These are phyloP conservation scores for Beris morrisii DNA, from an alignment of 2,888 invertebrate genomes.

Conservation along the genomic window DNA sequence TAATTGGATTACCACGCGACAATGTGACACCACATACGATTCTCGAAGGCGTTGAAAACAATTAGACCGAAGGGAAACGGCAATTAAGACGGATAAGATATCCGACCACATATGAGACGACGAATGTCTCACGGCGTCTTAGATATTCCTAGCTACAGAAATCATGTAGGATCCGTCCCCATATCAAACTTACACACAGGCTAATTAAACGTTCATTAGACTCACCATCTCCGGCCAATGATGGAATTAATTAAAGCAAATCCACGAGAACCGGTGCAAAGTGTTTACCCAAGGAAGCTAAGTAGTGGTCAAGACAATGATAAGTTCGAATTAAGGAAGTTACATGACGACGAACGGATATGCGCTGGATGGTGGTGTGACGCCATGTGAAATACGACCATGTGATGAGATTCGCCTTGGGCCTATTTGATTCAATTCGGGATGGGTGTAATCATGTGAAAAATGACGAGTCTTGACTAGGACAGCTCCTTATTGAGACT, in stretches of 20 bases:
- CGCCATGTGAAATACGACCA: too few species aligned
- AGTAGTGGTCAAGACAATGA: slow-evolving; percentile 2
- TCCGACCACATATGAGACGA: slow-evolving; percentile 13
- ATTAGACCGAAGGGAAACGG: slow-evolving; percentile 41
- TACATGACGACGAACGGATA: neutral
- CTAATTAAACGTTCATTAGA: slow-evolving; percentile 31
- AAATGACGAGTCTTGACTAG: slow-evolving; percentile 11
- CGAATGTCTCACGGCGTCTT: slow-evolving; percentile 18
- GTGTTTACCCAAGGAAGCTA: slow-evolving; percentile 1
- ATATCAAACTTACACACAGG: slow-evolving; percentile 21
- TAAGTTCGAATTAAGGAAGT: slow-evolving; percentile 20
- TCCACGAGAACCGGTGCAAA: slow-evolving; percentile 28
- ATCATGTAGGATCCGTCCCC: slow-evolving; percentile 9
- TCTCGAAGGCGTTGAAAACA: slow-evolving; percentile 34
- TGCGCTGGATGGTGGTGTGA: too few species aligned
- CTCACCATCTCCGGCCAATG: slow-evolving; percentile 14
- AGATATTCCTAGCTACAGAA: neutral
- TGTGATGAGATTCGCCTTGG: too few species aligned
- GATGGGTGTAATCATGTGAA: slow-evolving; percentile 30
- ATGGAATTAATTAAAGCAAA: slow-evolving; percentile 29
- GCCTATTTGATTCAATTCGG: neutral
- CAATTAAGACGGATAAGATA: slow-evolving; percentile 37
- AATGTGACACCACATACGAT: slow-evolving; percentile 12
- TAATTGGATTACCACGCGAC: slow-evolving; percentile 33
- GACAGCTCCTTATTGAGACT: slow-evolving; percentile 24